Percentiles rank a stretch among this genome's conserved stretches.
These are phyloP conservation scores for Saturnia japonica DNA, from an alignment of 2,888 invertebrate genomes.

Conservation along the genomic window DNA sequence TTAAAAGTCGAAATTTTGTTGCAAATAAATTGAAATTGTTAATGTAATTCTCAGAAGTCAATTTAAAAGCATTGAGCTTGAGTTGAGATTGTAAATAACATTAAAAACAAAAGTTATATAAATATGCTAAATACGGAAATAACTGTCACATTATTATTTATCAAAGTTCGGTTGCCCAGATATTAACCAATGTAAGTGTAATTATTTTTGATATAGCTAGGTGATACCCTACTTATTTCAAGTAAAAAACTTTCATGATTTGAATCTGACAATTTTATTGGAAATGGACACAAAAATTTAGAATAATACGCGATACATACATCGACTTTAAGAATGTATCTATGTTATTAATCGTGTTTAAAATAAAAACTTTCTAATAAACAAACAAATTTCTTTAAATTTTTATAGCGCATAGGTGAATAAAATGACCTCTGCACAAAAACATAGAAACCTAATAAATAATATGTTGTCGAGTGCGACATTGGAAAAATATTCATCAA, in stretches of 20 bases:
- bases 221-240: no score
- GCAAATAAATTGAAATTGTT: not conserved
- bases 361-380: constrained; percentile 52
- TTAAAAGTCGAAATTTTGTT: not conserved
- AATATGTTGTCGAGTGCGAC: constrained; percentile 30
- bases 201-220: no score
- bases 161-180: no score
- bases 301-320: not conserved
- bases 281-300: not conserved
- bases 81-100: not conserved
- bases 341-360: not conserved
- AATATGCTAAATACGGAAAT: no score
- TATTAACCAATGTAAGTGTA: no score
- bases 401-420: constrained; percentile 63
- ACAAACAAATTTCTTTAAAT: constrained; percentile 39
- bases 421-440: constrained; percentile 46
- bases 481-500: constrained; percentile 37
- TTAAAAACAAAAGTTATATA: no score
- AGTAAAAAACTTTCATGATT: no score
- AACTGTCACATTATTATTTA: no score
- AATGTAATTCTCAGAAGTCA: not conserved
- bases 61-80: not conserved
- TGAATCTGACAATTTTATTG: not conserved
- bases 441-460: constrained; percentile 47
- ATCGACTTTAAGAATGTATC: constrained; percentile 8